Percentiles rank a stretch among this genome's conserved stretches.
phyloP scores from a whole-genome alignment of 2,797 vertebrate genomes.

The Pseudochaenichthys georgianus region DNA sequence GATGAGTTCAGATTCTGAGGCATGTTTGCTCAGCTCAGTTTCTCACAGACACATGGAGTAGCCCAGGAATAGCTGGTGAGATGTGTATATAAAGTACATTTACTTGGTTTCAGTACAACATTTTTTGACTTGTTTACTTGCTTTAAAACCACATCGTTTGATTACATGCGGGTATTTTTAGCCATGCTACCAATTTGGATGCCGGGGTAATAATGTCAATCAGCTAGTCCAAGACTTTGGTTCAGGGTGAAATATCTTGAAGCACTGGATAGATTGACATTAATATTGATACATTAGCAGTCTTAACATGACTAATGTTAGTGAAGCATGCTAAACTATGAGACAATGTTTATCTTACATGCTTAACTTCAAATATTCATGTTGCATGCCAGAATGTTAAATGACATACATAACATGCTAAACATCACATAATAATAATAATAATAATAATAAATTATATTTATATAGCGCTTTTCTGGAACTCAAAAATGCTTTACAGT shows the following conservation, averaged over 20 bases:
- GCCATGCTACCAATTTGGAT: not conserved
- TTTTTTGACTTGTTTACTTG: not conserved
- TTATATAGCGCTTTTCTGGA: too few relatives aligned
- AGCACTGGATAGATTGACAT: not conserved
- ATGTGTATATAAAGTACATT: conserved; percentile 26
- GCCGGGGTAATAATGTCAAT: conserved; percentile 1
- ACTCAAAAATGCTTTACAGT: too few relatives aligned
- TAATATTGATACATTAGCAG: not conserved
- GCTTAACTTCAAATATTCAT: not conserved
- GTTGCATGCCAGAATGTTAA: not conserved
- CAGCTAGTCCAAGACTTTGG: not conserved
- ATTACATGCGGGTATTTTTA: not conserved
- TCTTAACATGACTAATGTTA: not conserved
- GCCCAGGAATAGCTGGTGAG: conserved; percentile 33
- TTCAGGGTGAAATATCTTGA: conserved; percentile 3
- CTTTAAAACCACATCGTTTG: not conserved
- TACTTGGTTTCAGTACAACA: not conserved
- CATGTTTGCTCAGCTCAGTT: conserved; percentile 51
- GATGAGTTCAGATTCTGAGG: conserved; percentile 53
- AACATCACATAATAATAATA: not conserved
- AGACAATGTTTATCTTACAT: not conserved
- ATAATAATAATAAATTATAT: too few relatives aligned
- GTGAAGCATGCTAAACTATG: not conserved
- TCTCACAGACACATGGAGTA: conserved; percentile 43
- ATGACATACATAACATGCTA: too few relatives aligned